Evolutionary conservation across 2,797 vertebrate genomes (phyloP), one percentile per base, ranked within the genome.

Genomic region (Huso huso): DNA sequence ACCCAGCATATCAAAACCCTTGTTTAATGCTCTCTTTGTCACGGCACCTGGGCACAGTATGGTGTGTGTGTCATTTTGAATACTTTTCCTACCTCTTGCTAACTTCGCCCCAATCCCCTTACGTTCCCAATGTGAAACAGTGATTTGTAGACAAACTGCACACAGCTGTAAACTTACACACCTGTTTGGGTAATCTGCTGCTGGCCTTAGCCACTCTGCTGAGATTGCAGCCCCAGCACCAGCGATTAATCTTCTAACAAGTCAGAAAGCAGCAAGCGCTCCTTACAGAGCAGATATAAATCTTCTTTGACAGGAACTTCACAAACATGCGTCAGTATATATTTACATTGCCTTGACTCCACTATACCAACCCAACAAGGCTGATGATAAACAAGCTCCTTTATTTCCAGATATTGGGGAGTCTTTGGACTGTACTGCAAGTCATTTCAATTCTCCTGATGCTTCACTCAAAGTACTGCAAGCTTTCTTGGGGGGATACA

Each of bases 241-340:
- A 74, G 77, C 86, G 83, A 91, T 90, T 89, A 88, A 89, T 89
- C 84, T 77, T 79, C 79, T 72, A 76, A 89, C 83, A 84, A 84
- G 83, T 83, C 78, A 73, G 83, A 78, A 79, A 81, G 81, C 82
- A 70, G 78, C 76, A 83, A 74, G 77, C 78, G 77, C 74, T 71
- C 77, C 75, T 80, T 77, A 72, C 76, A 70, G 60, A 74, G 74
- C 75, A 78, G 79, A 79, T 76, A 81, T 78, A 84, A 83, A 82
- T 75, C 80, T 83, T 70, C 77, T 78, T 63, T 76, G 77, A 75
- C 71, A 72, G 76, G 80, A 65, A 62, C n/a, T 37, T 62, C 61
- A 62, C 61, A 67, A 51, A 71, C 59, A 15, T n/a, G 23, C 23
- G 9, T n/a, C 52, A 55, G 9, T 55, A 18, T 61, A 62, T 65